Conservation (phyloP, 1,140 invertebrate genomes). For the Drosophila biarmipes region DNA sequence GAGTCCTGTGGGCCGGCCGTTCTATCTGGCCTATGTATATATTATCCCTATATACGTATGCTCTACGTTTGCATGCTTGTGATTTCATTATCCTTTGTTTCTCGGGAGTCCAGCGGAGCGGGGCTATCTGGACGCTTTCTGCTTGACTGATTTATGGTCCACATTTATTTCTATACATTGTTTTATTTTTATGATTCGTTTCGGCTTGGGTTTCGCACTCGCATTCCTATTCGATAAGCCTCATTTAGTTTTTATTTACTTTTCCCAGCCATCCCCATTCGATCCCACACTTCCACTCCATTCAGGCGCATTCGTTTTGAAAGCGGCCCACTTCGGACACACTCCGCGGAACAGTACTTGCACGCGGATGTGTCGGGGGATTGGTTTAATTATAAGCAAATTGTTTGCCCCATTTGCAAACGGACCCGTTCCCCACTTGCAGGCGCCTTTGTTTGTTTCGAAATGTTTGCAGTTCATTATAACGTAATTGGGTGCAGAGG, state of each 20-base stretch:
- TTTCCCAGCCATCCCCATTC: constrained; percentile 7
- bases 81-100: constrained; percentile 70
- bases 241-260: constrained; percentile 78
- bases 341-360: constrained; percentile 7
- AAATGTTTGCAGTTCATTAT: constrained; percentile 48
- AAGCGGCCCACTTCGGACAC: constrained; percentile 33
- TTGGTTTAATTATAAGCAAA: constrained; percentile 57
- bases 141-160: constrained; percentile 74
- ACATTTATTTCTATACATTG: constrained; percentile 65
- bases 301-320: constrained; percentile 59
- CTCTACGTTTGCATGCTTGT: constrained; percentile 58
- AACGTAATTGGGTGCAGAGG: constrained; percentile 20
- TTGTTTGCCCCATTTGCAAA: constrained; percentile 53
- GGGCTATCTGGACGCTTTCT: constrained; percentile 68
- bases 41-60: neutral
- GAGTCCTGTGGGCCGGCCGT: constrained; percentile 15
- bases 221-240: constrained; percentile 73
- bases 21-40: constrained; percentile 44
- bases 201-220: constrained; percentile 4
- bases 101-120: constrained; percentile 16
- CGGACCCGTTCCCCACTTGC: constrained; percentile 1
- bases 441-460: constrained; percentile 18
- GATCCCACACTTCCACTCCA: constrained; percentile 25
- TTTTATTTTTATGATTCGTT: constrained; percentile 55
- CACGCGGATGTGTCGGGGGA: constrained; percentile 14